Percentiles rank a stretch among this genome's conserved stretches.
Conservation (phyloP, 2,888 invertebrate genomes). For the Apamea monoglypha region DNA sequence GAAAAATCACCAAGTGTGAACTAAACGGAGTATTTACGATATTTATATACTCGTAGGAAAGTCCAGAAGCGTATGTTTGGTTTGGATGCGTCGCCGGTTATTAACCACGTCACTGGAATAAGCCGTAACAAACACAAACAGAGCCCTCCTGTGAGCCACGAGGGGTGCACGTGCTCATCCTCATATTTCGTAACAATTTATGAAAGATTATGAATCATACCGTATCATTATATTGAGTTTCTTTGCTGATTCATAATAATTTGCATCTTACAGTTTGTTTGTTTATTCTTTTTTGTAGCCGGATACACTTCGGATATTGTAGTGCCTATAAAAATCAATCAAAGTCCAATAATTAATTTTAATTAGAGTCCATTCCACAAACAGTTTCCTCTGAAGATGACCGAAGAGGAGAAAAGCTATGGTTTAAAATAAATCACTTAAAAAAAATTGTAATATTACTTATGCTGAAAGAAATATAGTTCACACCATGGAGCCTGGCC, state of each 20-base stretch:
- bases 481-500: not conserved
- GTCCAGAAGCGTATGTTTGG: conserved; percentile 73
- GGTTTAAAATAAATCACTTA: too few species aligned
- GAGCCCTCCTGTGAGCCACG: conserved; percentile 60
- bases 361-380: not conserved
- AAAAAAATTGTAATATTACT: not conserved
- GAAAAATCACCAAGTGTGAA: conserved; percentile 20
- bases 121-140: conserved; percentile 79
- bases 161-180: conserved; percentile 60
- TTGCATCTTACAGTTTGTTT: not conserved
- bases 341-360: not conserved
- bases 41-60: conserved; percentile 50
- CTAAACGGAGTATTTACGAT: conserved; percentile 36
- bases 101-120: conserved; percentile 82
- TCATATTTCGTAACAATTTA: conserved; percentile 54
- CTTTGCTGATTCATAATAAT: not conserved
- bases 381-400: not conserved
- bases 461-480: not conserved
- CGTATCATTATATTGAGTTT: conserved; percentile 3
- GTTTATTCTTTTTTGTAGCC: not conserved
- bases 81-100: conserved; percentile 75
- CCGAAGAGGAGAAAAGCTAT: not conserved
- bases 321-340: not conserved
- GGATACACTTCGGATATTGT: not conserved
- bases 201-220: conserved; percentile 40